These are phyloP conservation scores for Datnioides undecimradiatus DNA, from an alignment of 2,113 vertebrate genomes.

Conservation along the genomic window DNA sequence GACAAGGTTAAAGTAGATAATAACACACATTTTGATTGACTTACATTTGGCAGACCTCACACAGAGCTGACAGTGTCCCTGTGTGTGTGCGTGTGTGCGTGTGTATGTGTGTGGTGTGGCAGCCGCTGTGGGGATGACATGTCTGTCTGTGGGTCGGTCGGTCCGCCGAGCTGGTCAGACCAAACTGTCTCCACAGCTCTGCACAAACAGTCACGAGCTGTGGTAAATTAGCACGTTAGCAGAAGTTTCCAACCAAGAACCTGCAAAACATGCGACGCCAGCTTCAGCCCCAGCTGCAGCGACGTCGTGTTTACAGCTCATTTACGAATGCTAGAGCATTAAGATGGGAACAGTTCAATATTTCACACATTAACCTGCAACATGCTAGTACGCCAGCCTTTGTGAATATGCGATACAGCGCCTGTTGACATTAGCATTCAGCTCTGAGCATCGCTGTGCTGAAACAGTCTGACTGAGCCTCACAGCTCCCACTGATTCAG, in stretches of 20 bases:
- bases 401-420: no score
- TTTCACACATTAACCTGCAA: no score
- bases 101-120: no score
- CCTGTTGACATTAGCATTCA: no score
- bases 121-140: background rate
- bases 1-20: slow-evolving; percentile 51
- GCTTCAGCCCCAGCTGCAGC: no score
- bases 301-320: background rate
- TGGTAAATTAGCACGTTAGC: background rate
- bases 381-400: background rate
- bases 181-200: background rate
- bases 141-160: no score
- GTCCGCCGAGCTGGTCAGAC: background rate
- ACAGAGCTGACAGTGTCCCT: background rate
- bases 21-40: slow-evolving; percentile 36
- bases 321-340: background rate
- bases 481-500: no score
- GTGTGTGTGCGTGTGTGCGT: no score
- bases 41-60: slow-evolving; percentile 19
- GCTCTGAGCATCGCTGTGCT: no score
- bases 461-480: no score
- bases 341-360: no score
- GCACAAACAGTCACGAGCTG: background rate
- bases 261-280: background rate
- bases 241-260: background rate